Evolutionary conservation across 2,113 vertebrate species (phyloP).

Genomic region (Hydrochoerus hydrochaeris): DNA sequence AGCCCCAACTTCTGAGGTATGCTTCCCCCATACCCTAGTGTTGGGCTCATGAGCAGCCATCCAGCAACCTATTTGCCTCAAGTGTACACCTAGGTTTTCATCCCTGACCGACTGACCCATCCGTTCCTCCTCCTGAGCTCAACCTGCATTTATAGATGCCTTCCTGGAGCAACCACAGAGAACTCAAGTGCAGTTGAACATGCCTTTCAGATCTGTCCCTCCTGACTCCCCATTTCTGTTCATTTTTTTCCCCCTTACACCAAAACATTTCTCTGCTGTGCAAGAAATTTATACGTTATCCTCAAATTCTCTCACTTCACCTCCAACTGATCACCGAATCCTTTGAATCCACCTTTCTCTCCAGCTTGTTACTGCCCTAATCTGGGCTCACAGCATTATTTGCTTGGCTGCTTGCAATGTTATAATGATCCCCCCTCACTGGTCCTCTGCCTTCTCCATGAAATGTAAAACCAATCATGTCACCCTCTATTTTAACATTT

Average conservation of each 20-base stretch:
- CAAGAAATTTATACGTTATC: not conserved
- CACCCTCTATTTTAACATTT: not conserved
- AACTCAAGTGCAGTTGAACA: not conserved
- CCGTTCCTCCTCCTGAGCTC: not conserved
- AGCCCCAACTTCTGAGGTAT: not conserved
- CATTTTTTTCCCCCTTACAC: not conserved
- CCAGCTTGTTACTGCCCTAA: not conserved
- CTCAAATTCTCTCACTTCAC: slow-evolving; percentile 10
- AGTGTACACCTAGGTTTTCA: not conserved
- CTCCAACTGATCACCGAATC: not conserved
- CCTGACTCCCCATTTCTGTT: not conserved
- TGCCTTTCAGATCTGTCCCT: not conserved
- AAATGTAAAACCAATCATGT: not conserved
- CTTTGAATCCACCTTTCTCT: not conserved
- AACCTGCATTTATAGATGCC: not conserved
- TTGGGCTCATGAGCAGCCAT: not conserved
- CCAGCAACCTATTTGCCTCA: not conserved
- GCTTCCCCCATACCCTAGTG: not conserved
- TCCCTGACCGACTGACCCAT: not conserved
- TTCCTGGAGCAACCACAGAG: not conserved
- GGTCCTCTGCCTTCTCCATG: not conserved
- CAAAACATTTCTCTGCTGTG: not conserved
- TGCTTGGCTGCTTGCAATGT: not conserved
- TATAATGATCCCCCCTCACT: not conserved
- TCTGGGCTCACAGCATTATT: not conserved